phyloP scores from a whole-genome alignment of 2,797 vertebrate genomes.

The Chelonia mydas region DNA sequence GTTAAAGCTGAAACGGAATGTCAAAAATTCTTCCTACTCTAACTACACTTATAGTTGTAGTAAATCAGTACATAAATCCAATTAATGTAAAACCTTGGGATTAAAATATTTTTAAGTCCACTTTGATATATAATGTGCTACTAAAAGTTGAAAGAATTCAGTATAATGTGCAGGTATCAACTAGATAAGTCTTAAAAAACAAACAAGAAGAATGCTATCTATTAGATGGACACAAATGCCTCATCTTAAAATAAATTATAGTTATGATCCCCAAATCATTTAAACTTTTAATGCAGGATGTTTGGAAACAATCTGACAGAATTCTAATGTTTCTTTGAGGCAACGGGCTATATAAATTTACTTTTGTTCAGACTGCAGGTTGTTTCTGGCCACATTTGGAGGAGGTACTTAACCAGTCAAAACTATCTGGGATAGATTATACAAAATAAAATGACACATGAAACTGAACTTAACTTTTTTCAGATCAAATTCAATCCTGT shows the following conservation, averaged over 20 bases:
- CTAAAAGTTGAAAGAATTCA: not conserved
- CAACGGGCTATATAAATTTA: conserved; percentile 10
- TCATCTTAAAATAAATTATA: not conserved
- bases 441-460: not conserved
- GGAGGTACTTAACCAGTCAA: not conserved
- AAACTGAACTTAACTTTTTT: not conserved
- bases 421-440: not conserved
- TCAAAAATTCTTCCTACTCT: not conserved
- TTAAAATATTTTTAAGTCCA: not conserved
- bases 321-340: not conserved
- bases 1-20: not conserved
- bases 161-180: not conserved
- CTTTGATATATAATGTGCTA: not conserved
- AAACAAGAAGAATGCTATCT: not conserved
- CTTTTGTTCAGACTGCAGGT: not conserved
- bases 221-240: not conserved
- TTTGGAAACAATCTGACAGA: conserved; percentile 20
- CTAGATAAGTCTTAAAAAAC: not conserved
- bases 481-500: not conserved
- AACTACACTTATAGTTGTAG: not conserved
- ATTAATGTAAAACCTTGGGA: not conserved
- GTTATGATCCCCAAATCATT: not conserved
- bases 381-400: conserved; percentile 12
- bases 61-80: not conserved
- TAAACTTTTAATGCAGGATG: not conserved